Conservation (phyloP, 2,888 invertebrate genomes). For the Oxycera nigricornis region DNA sequence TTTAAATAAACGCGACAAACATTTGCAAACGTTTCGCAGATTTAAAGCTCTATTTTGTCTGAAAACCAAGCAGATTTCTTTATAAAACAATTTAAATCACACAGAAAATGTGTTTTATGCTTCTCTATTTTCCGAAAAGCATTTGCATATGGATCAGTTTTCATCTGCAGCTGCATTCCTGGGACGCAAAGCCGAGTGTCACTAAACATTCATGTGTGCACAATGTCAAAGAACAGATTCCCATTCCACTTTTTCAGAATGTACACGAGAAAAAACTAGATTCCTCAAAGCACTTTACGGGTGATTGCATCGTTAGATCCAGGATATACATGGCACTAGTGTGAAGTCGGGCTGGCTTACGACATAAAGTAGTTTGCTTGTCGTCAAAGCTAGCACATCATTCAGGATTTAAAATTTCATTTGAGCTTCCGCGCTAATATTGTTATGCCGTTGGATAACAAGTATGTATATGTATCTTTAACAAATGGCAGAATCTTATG, state of each 20-base stretch:
- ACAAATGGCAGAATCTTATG: background rate
- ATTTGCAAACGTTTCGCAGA: no score
- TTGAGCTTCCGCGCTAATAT: background rate
- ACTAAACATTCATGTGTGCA: background rate
- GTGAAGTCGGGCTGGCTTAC: background rate
- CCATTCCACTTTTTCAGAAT: background rate
- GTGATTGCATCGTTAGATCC: background rate
- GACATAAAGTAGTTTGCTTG: background rate
- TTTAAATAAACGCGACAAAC: no score
- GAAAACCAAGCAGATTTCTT: no score
- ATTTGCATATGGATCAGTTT: background rate
- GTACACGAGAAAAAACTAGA: background rate
- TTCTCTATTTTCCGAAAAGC: background rate
- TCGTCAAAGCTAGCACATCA: background rate
- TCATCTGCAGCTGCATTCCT: background rate
- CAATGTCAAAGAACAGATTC: background rate
- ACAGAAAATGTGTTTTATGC: no score
- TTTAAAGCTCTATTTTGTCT: no score
- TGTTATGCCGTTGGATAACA: background rate
- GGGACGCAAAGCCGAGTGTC: background rate
- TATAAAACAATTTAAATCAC: no score
- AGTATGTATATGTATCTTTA: background rate
- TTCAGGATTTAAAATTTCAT: background rate
- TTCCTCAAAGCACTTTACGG: background rate
- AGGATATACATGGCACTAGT: no score